Percentiles rank a stretch among this genome's conserved stretches.
Conservation (phyloP, 2,797 vertebrate genomes). For the Scolopax rusticola region DNA sequence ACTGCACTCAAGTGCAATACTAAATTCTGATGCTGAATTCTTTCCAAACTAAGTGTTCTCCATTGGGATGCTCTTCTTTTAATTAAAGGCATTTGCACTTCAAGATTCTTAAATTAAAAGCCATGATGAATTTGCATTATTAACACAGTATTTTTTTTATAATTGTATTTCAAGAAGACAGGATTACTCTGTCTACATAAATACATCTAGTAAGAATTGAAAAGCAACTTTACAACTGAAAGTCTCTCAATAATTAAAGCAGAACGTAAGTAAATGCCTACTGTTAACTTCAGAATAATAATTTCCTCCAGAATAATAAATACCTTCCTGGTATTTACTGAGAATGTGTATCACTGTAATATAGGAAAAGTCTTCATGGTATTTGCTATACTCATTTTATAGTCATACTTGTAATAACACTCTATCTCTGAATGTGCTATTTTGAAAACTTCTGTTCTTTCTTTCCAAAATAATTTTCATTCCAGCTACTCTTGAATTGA, state of each 20-base stretch:
- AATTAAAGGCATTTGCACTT: not conserved
- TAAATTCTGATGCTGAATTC: not conserved
- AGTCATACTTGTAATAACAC: not conserved
- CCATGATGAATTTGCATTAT: not conserved
- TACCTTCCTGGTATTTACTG: not conserved
- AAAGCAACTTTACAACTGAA: not conserved
- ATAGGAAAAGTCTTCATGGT: not conserved
- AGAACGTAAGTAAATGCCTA: not conserved
- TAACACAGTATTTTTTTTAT: slow-evolving; percentile 18
- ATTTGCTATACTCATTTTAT: not conserved
- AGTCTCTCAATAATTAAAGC: not conserved
- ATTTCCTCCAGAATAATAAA: not conserved
- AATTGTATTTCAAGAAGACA: not conserved
- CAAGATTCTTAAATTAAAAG: slow-evolving; percentile 12
- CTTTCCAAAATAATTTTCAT: not conserved
- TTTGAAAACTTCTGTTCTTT: not conserved
- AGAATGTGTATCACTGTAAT: not conserved
- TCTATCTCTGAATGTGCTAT: not conserved
- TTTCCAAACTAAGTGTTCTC: not conserved
- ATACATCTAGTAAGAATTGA: not conserved
- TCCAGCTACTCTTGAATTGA: not conserved
- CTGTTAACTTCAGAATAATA: not conserved
- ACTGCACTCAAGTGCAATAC: not conserved
- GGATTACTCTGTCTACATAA: not conserved
- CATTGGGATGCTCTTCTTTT: not conserved